These are phyloP conservation scores for Xestia ashworthii DNA, from an alignment of 2,888 invertebrate genomes.

Conservation along the genomic window DNA sequence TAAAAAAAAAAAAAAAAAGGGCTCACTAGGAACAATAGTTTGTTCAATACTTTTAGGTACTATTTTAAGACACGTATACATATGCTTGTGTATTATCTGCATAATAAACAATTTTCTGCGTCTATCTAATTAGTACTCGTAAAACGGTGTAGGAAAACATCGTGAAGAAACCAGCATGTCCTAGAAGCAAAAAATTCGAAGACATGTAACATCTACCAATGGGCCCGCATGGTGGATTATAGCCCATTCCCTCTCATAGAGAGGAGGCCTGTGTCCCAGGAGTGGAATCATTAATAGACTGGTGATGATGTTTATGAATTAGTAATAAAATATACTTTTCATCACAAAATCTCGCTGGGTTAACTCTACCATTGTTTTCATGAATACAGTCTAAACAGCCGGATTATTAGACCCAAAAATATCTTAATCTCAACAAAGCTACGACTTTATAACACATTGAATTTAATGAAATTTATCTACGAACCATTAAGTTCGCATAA, in stretches of 20 bases:
- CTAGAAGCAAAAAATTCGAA: no score
- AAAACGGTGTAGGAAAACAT: no score
- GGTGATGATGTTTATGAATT: no score
- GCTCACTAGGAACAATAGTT: not conserved
- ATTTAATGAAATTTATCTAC: conserved; percentile 48
- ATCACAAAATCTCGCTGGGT: conserved; percentile 10
- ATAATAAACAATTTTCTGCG: not conserved
- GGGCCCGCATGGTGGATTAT: no score
- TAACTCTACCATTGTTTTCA: conserved; percentile 23
- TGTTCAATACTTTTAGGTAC: not conserved
- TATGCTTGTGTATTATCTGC: not conserved
- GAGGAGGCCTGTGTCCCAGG: no score
- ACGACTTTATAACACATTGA: conserved; percentile 32
- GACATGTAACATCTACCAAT: no score
- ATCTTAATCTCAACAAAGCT: conserved; percentile 34
- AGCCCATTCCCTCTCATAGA: no score
- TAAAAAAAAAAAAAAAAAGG: no score
- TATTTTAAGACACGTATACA: not conserved
- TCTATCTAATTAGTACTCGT: not conserved
- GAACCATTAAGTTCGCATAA: conserved; percentile 49
- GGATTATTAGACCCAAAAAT: conserved; percentile 22
- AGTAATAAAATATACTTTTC: conserved; percentile 13
- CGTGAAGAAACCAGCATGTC: no score
- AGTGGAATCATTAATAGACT: no score
- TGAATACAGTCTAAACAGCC: conserved; percentile 14